Evolutionary conservation across 2,888 invertebrate species (phyloP), one percentile per base, ranked within the genome.

Genomic region (Chesias legatella): DNA sequence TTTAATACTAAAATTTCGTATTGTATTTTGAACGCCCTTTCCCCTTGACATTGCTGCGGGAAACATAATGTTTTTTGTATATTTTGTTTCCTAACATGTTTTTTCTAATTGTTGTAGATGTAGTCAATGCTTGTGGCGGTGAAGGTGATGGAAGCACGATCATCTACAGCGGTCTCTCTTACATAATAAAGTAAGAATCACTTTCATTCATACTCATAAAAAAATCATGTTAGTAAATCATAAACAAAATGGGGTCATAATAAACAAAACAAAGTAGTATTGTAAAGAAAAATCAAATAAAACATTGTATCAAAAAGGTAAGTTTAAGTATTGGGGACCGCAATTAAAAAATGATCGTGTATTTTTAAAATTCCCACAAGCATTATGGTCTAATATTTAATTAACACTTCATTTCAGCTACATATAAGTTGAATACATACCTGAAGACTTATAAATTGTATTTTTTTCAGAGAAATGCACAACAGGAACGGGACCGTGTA

Each of bases 121-220:
- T 93, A 93, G 93, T 93, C 93, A 94, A 91, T 94, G 93, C 93
- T 92, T 93, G 91, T 94, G 93, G 93, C 93, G 93, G 92, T 94
- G 93, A 93, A 91, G 90, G 88, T 93, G 93, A 92, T 89, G 90
- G 88, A 86, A 86, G 88, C 88, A 88, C 89, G 90, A 84, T 82
- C 79, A 76, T 79, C 82, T 69, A 81, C 89, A 84, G 85, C 88
- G 89, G 89, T 89, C 88, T 84, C 86, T 85, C 80, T 88, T 82
- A 79, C 78, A 80, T 72, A 70, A 83, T 81, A 86, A 78, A 88
- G 85, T 88, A 89, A 88, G 88, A 71, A 70, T 71, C 57, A 64
- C 60, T 57, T 61, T 60, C 58, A 58, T 56, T 58, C 54, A 53
- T 48, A 9, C 13, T 25, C 33, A 33, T 10, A 22, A 25, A 23